phyloP scores from a whole-genome alignment of 2,797 vertebrate species.

The Agapornis canus region DNA sequence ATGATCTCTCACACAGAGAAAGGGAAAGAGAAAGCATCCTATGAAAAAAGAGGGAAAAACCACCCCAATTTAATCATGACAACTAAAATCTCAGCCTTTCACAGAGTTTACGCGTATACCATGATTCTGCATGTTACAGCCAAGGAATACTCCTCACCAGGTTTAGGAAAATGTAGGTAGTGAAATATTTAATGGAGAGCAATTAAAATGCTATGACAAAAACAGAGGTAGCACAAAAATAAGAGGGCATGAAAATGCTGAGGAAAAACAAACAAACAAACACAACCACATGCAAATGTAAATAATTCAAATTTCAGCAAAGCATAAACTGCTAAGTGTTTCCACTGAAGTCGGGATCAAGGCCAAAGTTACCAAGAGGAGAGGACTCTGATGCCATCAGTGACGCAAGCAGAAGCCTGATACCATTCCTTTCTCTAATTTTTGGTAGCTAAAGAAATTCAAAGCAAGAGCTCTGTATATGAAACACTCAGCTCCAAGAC shows the following conservation, averaged over 20 bases:
- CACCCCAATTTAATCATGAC: fast-evolving
- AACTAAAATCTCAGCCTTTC: neutral
- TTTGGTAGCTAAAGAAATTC: neutral
- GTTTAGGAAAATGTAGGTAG: neutral
- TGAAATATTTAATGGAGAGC: neutral
- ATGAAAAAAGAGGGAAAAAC: neutral
- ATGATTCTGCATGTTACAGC: neutral
- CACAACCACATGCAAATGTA: neutral
- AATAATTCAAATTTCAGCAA: neutral
- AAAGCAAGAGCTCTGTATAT: neutral
- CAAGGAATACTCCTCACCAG: neutral
- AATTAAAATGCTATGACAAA: neutral
- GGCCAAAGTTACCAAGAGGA: neutral
- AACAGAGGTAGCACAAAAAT: neutral
- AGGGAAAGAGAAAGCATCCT: neutral
- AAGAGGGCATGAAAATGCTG: neutral
- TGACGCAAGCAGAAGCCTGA: neutral
- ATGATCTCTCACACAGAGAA: neutral
- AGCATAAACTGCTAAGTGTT: neutral
- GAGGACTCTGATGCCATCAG: neutral
- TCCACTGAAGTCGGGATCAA: neutral
- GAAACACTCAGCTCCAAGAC: neutral
- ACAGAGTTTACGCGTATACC: neutral
- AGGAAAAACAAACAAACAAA: neutral
- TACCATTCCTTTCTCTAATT: neutral